Conservation (phyloP, 2,113 vertebrate species). For the Murina feae region DNA sequence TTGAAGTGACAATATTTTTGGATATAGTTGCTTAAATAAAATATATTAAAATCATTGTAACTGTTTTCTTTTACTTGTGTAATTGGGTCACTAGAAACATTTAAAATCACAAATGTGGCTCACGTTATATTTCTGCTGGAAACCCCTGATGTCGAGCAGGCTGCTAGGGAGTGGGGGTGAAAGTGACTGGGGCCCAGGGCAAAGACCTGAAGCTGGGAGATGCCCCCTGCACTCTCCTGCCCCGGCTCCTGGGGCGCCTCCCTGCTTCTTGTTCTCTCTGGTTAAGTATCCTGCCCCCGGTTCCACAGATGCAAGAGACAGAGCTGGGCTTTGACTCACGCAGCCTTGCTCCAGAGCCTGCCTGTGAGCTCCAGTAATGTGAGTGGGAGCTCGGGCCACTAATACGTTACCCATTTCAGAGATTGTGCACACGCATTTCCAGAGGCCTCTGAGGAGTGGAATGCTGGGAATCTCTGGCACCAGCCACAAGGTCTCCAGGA, state of each 20-base stretch:
- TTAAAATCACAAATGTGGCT: not conserved
- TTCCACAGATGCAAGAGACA: not conserved
- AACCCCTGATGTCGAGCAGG: not conserved
- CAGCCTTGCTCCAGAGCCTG: not conserved
- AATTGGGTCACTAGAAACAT: not conserved
- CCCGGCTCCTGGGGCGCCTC: not conserved
- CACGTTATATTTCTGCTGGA: not conserved
- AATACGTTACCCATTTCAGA: not conserved
- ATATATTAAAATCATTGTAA: not conserved
- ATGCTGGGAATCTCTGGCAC: constrained; percentile 36
- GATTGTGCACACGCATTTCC: not conserved
- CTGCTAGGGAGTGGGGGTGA: not conserved
- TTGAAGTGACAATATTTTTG: not conserved
- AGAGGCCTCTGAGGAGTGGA: not conserved
- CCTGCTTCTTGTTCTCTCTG: not conserved
- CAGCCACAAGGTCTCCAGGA: not conserved
- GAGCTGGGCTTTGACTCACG: not conserved
- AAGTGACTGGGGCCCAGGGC: not conserved
- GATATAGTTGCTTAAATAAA: not conserved
- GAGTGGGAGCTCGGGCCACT: not conserved
- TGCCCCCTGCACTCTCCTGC: too few relatives aligned
- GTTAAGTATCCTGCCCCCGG: not conserved
- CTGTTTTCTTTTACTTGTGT: not conserved
- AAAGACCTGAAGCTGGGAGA: not conserved
- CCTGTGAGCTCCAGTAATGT: not conserved